These are phyloP conservation scores for Umimayanthus kanabou DNA, from an alignment of 92 coral and sea anemone genomes.

Conservation along the genomic window DNA sequence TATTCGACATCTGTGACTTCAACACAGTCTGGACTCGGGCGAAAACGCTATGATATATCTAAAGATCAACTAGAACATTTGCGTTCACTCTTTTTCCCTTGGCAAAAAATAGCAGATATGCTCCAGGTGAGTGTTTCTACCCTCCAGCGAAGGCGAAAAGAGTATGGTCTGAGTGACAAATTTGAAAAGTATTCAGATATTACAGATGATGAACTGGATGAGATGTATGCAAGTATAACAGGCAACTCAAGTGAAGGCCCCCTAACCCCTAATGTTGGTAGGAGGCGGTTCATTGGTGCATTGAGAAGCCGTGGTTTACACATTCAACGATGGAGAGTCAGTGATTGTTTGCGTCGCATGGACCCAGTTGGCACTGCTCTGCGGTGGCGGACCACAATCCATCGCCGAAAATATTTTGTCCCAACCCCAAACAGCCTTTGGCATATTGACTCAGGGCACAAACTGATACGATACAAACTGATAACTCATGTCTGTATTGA, in stretches of 20 bases:
- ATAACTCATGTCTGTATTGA: slow-evolving; percentile 58
- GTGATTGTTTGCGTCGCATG: slow-evolving; percentile 46
- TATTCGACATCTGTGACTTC: slow-evolving; percentile 33
- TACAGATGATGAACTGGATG: slow-evolving; percentile 38
- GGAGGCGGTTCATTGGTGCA: slow-evolving; percentile 58
- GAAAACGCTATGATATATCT: slow-evolving; percentile 56
- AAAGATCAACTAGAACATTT: slow-evolving; percentile 61
- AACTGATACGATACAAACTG: slow-evolving; percentile 46
- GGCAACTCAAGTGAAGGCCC: slow-evolving; percentile 15
- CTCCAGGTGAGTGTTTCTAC: slow-evolving; percentile 47
- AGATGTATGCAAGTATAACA: slow-evolving; percentile 16
- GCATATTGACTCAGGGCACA: slow-evolving; percentile 60
- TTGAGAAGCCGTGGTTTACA: slow-evolving; percentile 52
- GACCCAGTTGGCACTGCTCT: slow-evolving; percentile 63
- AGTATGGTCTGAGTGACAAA: slow-evolving; percentile 40
- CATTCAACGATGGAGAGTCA: slow-evolving; percentile 56
- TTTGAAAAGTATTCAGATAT: slow-evolving; percentile 17
- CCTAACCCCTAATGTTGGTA: slow-evolving; percentile 54
- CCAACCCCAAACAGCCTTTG: slow-evolving; percentile 62
- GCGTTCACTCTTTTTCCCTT: slow-evolving; percentile 55
- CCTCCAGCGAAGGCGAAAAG: slow-evolving; percentile 33
- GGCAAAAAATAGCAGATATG: slow-evolving; percentile 54
- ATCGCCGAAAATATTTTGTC: slow-evolving; percentile 54
- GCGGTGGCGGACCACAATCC: slow-evolving; percentile 52
- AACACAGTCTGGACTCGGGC: slow-evolving; percentile 48